Conservation (phyloP, 2,113 vertebrate species). For the Sceloporus undulatus region DNA sequence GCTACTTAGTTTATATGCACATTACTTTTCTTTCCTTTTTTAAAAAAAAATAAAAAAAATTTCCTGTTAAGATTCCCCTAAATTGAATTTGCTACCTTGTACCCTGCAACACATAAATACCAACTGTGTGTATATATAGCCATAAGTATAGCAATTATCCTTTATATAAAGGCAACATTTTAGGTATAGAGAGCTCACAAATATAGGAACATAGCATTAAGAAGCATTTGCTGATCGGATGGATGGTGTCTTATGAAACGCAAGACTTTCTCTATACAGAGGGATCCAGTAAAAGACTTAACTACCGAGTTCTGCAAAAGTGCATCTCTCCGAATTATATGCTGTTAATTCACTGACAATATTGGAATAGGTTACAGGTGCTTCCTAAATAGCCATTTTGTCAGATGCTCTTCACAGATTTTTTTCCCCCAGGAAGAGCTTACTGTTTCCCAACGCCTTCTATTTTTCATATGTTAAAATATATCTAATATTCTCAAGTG, state of each 20-base stretch:
- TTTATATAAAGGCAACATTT: neutral
- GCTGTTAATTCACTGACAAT: neutral
- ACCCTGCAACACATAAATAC: no score
- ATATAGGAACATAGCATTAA: slow-evolving; percentile 7
- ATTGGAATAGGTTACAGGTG: slow-evolving; percentile 16
- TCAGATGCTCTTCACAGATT: neutral
- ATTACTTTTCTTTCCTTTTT: neutral
- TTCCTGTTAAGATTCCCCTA: neutral
- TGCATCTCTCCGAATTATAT: slow-evolving; percentile 5
- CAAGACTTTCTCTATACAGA: neutral
- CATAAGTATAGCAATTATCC: neutral
- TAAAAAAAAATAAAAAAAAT: no score
- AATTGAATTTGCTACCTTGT: neutral
- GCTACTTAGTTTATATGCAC: neutral
- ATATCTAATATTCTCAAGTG: slow-evolving; percentile 14
- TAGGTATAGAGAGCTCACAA: slow-evolving; percentile 8
- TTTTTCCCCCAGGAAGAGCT: neutral
- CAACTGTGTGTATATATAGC: neutral
- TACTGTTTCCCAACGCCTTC: neutral
- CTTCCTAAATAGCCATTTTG: neutral
- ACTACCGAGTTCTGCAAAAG: neutral
- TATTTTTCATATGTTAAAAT: neutral
- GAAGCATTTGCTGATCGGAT: neutral
- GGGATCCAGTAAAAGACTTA: neutral
- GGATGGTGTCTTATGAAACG: slow-evolving; percentile 12